phyloP scores from a whole-genome alignment of 2,113 vertebrate species.

The Sorex araneus region DNA sequence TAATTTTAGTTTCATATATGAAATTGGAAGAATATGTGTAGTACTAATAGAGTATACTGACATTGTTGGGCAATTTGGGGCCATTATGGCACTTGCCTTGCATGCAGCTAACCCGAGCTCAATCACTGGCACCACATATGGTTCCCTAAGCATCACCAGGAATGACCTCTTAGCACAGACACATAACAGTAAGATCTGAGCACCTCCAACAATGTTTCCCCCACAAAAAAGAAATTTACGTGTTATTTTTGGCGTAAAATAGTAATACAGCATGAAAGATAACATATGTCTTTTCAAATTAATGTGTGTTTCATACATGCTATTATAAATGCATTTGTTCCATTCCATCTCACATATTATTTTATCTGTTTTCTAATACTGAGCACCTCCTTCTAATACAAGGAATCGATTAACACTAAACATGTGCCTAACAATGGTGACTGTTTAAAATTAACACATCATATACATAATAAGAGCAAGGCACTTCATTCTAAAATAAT shows the following conservation, averaged over 20 bases:
- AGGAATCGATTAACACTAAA: background rate
- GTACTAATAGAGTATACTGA: background rate
- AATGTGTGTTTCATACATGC: conserved; percentile 68
- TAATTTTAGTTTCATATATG: background rate
- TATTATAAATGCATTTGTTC: conserved; percentile 79
- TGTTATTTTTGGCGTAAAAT: too few relatives aligned
- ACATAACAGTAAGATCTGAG: too few relatives aligned
- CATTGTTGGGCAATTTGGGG: background rate
- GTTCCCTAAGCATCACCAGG: too few relatives aligned
- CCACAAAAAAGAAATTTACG: too few relatives aligned
- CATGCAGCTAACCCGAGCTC: too few relatives aligned
- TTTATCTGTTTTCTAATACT: conserved; percentile 41
- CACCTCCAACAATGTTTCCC: too few relatives aligned
- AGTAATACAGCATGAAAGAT: background rate
- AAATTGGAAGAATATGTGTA: background rate
- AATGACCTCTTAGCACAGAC: too few relatives aligned
- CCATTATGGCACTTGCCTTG: too few relatives aligned
- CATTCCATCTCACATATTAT: conserved; percentile 73
- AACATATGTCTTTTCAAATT: conserved; percentile 68
- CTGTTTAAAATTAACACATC: conserved; percentile 31
- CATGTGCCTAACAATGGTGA: background rate
- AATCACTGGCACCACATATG: too few relatives aligned
- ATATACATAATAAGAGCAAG: background rate
- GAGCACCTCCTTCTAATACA: background rate
- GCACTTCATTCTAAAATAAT: background rate